Conservation (phyloP, 2,797 vertebrate genomes). For the Oreochromis grahami region DNA sequence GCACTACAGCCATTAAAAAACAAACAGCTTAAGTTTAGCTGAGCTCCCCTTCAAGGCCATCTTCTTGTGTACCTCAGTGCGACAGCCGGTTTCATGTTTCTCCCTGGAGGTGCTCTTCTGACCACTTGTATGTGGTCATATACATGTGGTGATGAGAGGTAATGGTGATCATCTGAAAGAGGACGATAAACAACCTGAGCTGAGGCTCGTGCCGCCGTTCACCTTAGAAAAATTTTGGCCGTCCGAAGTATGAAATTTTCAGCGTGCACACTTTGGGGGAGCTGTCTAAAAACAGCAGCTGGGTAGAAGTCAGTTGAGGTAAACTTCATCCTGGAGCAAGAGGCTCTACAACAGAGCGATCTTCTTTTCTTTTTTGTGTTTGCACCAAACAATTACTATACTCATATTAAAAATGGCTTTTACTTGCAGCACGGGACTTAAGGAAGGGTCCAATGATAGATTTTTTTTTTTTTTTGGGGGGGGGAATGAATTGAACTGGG, state of each 20-base stretch:
- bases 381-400: neutral
- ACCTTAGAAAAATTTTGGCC: accelerated
- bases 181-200: accelerated
- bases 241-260: too few species aligned
- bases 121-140: neutral
- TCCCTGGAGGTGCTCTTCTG: neutral
- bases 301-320: neutral
- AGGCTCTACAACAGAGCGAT: neutral
- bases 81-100: too few species aligned
- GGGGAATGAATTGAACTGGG: neutral
- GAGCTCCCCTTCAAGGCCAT: neutral
- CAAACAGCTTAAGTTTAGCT: neutral
- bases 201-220: neutral
- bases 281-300: neutral
- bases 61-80: neutral
- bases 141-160: neutral
- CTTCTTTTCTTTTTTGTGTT: neutral
- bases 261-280: neutral
- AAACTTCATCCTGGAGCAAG: neutral
- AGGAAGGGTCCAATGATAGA: neutral
- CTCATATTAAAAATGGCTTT: neutral
- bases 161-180: neutral
- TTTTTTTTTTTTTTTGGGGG: neutral
- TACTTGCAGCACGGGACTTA: neutral
- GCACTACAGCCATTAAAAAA: neutral